Evolutionary conservation across 2,888 invertebrate species (phyloP).

Genomic region (Ectropis crepuscularia): DNA sequence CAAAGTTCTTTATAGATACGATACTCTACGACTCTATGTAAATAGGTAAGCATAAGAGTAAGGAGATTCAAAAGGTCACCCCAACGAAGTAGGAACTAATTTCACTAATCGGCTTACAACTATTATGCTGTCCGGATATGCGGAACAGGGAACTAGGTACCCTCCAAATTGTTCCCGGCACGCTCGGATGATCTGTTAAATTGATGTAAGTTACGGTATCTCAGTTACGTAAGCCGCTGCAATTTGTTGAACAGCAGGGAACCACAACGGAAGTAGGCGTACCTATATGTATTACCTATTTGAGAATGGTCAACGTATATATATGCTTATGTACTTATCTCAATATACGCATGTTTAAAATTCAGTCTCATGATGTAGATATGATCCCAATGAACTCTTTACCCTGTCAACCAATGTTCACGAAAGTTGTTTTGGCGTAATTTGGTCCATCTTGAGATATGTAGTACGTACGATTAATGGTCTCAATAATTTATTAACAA

Average conservation of each 20-base stretch:
- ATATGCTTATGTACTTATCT: too few relatives aligned
- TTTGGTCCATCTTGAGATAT: too few relatives aligned
- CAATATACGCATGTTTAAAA: too few relatives aligned
- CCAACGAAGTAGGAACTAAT: constrained; percentile 45
- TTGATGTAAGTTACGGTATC: constrained; percentile 50
- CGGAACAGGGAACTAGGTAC: constrained; percentile 18
- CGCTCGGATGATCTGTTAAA: constrained; percentile 59
- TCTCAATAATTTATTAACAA: too few relatives aligned
- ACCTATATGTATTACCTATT: neutral
- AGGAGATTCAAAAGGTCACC: constrained; percentile 49
- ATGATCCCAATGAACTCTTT: too few relatives aligned
- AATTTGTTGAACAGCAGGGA: constrained; percentile 19
- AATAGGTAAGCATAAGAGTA: neutral
- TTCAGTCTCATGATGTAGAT: too few relatives aligned
- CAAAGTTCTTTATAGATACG: too few relatives aligned
- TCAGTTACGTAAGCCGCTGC: constrained; percentile 23
- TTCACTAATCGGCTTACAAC: constrained; percentile 45
- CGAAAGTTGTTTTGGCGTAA: too few relatives aligned
- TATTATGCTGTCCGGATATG: constrained; percentile 57
- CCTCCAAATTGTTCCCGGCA: constrained; percentile 57
- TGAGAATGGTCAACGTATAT: too few relatives aligned
- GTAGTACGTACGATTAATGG: too few relatives aligned
- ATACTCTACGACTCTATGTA: neutral
- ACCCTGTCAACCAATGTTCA: too few relatives aligned
- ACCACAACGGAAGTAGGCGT: neutral